Conservation (phyloP, 2,797 vertebrate genomes). For the Rhabdophis nuchalis region DNA sequence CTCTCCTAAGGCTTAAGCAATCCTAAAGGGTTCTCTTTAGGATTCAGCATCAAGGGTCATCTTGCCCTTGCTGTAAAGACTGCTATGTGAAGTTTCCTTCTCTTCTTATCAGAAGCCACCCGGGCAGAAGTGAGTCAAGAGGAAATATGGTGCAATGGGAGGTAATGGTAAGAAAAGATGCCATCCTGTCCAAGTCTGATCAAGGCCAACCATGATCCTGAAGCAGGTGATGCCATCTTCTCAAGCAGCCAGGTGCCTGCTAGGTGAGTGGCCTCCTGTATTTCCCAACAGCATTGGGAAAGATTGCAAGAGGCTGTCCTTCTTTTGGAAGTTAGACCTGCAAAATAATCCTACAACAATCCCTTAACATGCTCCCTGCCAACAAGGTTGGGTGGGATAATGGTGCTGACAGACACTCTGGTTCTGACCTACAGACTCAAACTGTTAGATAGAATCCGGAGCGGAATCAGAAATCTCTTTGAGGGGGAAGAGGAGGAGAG, state of each 20-base stretch:
- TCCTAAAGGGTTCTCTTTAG: neutral
- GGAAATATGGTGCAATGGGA: neutral
- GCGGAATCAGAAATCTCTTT: neutral
- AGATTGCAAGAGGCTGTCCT: neutral
- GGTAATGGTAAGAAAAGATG: neutral
- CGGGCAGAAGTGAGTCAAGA: neutral
- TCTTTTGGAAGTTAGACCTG: neutral
- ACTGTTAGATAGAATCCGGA: neutral
- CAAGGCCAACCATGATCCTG: neutral
- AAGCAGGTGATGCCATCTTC: neutral
- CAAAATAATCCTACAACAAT: neutral
- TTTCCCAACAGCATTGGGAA: neutral
- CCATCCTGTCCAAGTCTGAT: neutral
- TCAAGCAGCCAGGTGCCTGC: neutral
- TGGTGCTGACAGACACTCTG: neutral
- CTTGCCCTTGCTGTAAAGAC: neutral
- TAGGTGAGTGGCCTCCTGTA: neutral
- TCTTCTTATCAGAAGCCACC: neutral
- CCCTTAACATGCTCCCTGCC: neutral
- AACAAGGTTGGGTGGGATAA: neutral
- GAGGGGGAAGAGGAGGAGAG: too few relatives aligned
- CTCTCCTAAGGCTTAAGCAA: neutral
- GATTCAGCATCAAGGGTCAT: neutral
- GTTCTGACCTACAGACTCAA: neutral
- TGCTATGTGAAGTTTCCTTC: neutral